Percentiles rank a stretch among this genome's conserved stretches.
phyloP scores from a whole-genome alignment of 2,888 invertebrate genomes.

The Esperia sulphurella region DNA sequence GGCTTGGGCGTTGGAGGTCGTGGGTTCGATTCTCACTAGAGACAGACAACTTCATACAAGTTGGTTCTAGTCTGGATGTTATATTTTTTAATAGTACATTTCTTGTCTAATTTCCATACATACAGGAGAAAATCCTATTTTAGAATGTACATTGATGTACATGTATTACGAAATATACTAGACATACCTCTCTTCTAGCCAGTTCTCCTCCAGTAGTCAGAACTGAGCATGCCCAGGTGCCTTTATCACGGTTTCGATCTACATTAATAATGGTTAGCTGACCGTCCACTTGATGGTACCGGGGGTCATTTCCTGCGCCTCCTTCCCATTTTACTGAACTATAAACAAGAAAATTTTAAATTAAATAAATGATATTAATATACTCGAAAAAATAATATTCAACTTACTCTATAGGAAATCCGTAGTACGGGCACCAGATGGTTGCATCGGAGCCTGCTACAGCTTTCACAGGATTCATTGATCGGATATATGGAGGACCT shows the following conservation, averaged over 20 bases:
- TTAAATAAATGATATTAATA: too few species aligned
- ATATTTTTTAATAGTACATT: too few species aligned
- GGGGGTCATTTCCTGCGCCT: conserved; percentile 68
- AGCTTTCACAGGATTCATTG: conserved; percentile 86
- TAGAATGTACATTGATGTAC: too few species aligned
- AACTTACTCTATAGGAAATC: conserved; percentile 85
- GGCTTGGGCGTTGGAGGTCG: too few species aligned
- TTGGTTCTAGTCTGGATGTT: too few species aligned
- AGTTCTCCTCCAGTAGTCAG: conserved; percentile 86
- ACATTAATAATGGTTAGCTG: conserved; percentile 81
- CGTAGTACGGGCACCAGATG: conserved; percentile 91
- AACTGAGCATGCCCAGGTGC: conserved; percentile 89
- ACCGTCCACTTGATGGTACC: conserved; percentile 75
- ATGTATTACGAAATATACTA: not conserved
- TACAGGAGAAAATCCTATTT: not conserved
- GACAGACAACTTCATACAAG: too few species aligned
- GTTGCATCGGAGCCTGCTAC: conserved; percentile 88
- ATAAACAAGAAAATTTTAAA: not conserved
- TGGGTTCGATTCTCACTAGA: too few species aligned
- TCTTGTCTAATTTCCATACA: too few species aligned
- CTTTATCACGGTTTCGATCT: conserved; percentile 84
- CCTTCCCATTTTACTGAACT: conserved; percentile 85
- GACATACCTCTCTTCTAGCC: conserved; percentile 84
- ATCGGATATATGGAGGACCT: conserved; percentile 88
- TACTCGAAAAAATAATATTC: too few species aligned